Conservation (phyloP, 2,888 invertebrate genomes). For the Coleophora flavipennella region DNA sequence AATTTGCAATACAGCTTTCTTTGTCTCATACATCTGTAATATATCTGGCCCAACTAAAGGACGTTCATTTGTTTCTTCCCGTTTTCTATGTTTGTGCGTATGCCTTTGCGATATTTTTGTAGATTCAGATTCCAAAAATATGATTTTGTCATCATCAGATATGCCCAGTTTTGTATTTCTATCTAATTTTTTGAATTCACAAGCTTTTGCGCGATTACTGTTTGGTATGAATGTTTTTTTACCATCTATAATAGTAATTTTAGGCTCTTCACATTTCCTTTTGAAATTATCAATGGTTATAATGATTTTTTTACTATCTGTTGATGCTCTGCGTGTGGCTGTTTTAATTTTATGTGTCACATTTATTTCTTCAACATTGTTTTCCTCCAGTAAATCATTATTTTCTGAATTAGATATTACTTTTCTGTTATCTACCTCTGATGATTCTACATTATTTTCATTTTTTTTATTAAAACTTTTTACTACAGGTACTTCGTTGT, state of each 20-base stretch:
- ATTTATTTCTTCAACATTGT: no score
- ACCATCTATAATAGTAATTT: not conserved
- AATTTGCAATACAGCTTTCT: slow-evolving; percentile 54
- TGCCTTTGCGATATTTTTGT: not conserved
- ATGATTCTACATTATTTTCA: no score
- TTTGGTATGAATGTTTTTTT: slow-evolving; percentile 1
- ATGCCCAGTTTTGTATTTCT: slow-evolving; percentile 22
- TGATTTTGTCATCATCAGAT: slow-evolving; percentile 28
- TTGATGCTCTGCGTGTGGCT: no score
- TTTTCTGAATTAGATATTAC: no score
- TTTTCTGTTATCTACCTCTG: no score
- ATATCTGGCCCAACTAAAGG: slow-evolving; percentile 24
- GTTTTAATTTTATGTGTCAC: no score
- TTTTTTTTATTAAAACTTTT: no score
- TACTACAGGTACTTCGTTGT: no score
- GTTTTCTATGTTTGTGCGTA: no score
- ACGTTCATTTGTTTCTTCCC: slow-evolving; percentile 4
- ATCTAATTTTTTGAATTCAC: slow-evolving; percentile 19
- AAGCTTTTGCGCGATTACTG: slow-evolving; percentile 11
- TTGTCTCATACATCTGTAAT: slow-evolving; percentile 47
- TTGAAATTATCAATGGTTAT: not conserved
- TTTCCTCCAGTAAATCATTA: no score
- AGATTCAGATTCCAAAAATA: slow-evolving; percentile 14
- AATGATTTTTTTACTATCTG: slow-evolving; percentile 3
- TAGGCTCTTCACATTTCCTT: not conserved